Evolutionary conservation across 2,888 invertebrate genomes (phyloP), one percentile per base, ranked within the genome.

Genomic region (Platycheirus albimanus): DNA sequence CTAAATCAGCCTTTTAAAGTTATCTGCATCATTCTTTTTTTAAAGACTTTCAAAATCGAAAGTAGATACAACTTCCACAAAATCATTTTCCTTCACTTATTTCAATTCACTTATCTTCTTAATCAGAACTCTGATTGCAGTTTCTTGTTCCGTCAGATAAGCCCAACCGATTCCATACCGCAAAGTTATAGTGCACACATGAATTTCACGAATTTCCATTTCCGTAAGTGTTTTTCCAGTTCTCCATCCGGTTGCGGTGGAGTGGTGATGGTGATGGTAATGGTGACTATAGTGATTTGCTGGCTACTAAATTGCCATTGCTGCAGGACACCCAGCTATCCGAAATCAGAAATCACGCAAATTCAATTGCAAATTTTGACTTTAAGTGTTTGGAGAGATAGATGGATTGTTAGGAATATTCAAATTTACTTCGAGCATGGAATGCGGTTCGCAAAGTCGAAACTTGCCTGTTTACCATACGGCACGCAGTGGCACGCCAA

Each of bases 401-500:
- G 56, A 38, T 33, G 1, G 30, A 4, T 33, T 36, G 51, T 56
- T 63, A 47, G 36, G 45, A 63, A 77, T 77, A 81, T 81, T 77
- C 45, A 77, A 83, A 83, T 74, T 83, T 30, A 74, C 17, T 74
- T 74, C 45, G 54, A 43, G 41, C 67, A 78, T 78, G 83, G 83
- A 83, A 83, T 83, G 83, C 69, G 69, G 83, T 78, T 83, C 61
- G 72, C 56, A 78, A n/a, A n/a, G n/a, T n/a, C n/a, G n/a, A n/a
- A n/a, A 71, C 69, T 72, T 45, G 72, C 71, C 64, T 78, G 58
- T 33, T 33, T 33, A 33, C 78, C 78, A 78, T 78, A 83, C 67
- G 74, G 83, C 78, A 83, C 83, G 83, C 83, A 78, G 66, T 78
- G 78, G 83, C 78, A 78, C 69, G 83, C 78, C 83, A 83, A 69